Evolutionary conservation across 2,797 vertebrate genomes (phyloP), one percentile per base, ranked within the genome.

Genomic region (Remorina albescens): DNA sequence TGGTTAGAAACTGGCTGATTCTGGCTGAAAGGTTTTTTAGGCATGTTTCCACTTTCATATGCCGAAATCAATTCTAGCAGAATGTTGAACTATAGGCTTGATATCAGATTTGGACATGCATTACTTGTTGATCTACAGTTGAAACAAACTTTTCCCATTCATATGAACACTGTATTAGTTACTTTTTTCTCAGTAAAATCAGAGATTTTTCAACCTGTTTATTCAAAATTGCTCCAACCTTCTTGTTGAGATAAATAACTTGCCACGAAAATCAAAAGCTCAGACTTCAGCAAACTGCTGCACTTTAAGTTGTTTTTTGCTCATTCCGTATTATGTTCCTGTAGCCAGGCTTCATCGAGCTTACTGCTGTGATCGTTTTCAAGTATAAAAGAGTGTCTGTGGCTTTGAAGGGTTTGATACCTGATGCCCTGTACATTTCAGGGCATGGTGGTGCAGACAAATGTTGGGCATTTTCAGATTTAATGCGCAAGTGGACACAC

Each of bases 361-460:
- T 59, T 59, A 72, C 67, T 50, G 64, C 73, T 75, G 68, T 54
- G 66, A 85, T 86, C 25, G 53, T 58, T 66, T 58, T 15, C n/a
- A 11, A 77, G 56, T 59, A 66, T 63, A 59, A 83, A 80, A 81
- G 9, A n/a, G 26, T 66, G 21, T 81, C 28, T 80, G 44, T 47
- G 57, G 57, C 57, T 36, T 30, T 76, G 28, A 47, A 66, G 8
- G 32, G 37, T 77, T 73, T 67, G 30, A 70, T 67, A 57, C 71
- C 51, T 28, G 69, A 19, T 66, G 32, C 58, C 71, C 61, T 60
- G 46, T 67, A 78, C 58, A 55, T 80, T 78, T 82, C 32, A 74
- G 57, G 73, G 64, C 42, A 34, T 68, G 74, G 69, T 30, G 7
- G 59, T 56, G 49, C 47, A 44, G 51, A 60, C 60, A 51, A 78